Base-by-base conservation (phyloP, 2,888 invertebrate species). In the Melanostoma mellinum region DNA sequence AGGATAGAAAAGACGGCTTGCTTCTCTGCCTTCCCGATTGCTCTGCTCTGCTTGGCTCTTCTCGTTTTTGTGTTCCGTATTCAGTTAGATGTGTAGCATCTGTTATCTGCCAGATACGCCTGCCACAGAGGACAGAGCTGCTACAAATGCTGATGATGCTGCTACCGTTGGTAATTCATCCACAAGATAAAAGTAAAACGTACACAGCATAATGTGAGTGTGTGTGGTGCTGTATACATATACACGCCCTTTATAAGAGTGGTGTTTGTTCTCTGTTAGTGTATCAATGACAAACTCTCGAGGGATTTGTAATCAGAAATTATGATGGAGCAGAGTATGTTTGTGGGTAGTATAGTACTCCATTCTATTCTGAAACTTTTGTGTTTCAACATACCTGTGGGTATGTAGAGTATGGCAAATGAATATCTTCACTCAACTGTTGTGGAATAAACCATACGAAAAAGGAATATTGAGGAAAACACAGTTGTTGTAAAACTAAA, bases 221-320 rank as follows among this genome's bases (percentile, higher is more conserved):
- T 20, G 20, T 20, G 20, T 20, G 20, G 1, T 2, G 9, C 42
- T 36, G 38, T 35, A 36, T 8, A 60, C 10, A 58, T 32, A 42
- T 44, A 44, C 44, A 32, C 63, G 20, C 50, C 30, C 6, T 9
- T n/a, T n/a, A 38, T 6, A 8, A 38, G 30, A 35, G 8, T 30
- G 30, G 5, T 4, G 36, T 33, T 20, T 38, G 50, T 63, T 63
- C 36, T 63, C 9, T 68, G 80, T 65, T 69, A 48, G 73, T 58
- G 74, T 75, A 84, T 75, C 84, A 84, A 84, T 79, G 79, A 75
- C 84, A 79, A 78, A 78, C 84, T 79, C 84, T 79, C 56, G 4
- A 60, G 78, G 84, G 79, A 84, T 75, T 84, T 72, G 79, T 84
- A 75, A 84, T 84, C 84, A 84, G 75, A 55, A 84, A 84, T 84